phyloP scores from a whole-genome alignment of 1,140 invertebrate genomes.

The Holcopasites calliopsidis region DNA sequence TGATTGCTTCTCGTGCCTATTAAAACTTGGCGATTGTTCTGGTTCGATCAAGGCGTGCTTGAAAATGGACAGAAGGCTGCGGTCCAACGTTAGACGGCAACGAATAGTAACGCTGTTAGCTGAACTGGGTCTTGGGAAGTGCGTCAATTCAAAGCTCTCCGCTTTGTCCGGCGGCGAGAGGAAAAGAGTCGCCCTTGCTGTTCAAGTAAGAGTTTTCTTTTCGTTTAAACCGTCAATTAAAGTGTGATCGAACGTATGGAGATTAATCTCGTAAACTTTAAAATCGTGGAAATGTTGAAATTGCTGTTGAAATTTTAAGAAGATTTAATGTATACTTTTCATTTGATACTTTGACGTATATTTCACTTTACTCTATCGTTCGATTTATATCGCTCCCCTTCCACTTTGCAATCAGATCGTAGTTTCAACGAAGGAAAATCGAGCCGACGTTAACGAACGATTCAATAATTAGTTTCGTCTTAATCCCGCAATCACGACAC shows the following conservation, averaged over 20 bases:
- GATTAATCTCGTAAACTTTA: neutral
- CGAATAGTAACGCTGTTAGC: constrained; percentile 69
- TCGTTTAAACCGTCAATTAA: neutral
- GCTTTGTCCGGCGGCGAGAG: constrained; percentile 91
- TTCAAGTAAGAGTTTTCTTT: constrained; percentile 83
- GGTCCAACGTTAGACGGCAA: constrained; percentile 56
- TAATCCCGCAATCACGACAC: constrained; percentile 8
- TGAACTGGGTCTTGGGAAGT: constrained; percentile 85
- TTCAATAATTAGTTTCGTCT: constrained; percentile 3
- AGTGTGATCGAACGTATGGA: neutral
- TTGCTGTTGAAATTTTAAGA: too few relatives aligned
- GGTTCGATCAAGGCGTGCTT: constrained; percentile 69
- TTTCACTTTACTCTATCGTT: too few relatives aligned
- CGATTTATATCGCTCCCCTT: neutral
- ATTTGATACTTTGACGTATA: too few relatives aligned
- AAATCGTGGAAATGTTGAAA: neutral
- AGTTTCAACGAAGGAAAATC: too few relatives aligned
- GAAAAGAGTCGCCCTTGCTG: constrained; percentile 91
- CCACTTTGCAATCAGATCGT: too few relatives aligned
- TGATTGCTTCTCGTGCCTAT: neutral
- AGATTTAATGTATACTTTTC: too few relatives aligned
- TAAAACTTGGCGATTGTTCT: constrained; percentile 25
- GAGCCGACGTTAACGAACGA: too few relatives aligned
- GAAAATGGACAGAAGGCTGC: constrained; percentile 74
- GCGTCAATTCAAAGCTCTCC: constrained; percentile 84